A percentile compares a stretch with the other conserved stretches of the same genome.
These are phyloP conservation scores for Nothobranchius furzeri DNA, from an alignment of 2,113 vertebrate species.

Conservation along the genomic window DNA sequence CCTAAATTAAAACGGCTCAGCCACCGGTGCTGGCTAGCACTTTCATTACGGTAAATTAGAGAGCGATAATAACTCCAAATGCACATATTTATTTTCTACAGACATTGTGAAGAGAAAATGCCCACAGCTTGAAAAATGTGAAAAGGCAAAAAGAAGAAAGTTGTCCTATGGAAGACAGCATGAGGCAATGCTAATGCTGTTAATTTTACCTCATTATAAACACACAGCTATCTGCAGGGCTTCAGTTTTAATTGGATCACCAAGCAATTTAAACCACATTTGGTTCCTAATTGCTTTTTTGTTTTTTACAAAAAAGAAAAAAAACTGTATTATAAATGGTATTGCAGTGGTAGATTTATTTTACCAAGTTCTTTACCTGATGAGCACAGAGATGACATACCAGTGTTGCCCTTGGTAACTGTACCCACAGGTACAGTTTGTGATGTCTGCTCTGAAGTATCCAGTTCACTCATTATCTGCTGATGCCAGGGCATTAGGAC, in stretches of 20 bases:
- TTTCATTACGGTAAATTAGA: constrained; percentile 78
- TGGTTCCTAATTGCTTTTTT: constrained; percentile 73
- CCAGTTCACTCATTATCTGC: constrained; percentile 29
- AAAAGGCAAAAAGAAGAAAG: constrained; percentile 46
- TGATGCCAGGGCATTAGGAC: constrained; percentile 46
- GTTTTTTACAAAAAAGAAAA: background rate
- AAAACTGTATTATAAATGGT: constrained; percentile 51
- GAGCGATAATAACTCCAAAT: constrained; percentile 76
- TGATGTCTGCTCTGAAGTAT: constrained; percentile 42
- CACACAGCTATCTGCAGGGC: constrained; percentile 69
- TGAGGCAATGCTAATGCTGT: constrained; percentile 59
- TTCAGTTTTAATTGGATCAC: constrained; percentile 76
- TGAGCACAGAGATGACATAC: constrained; percentile 7
- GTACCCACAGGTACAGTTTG: constrained; percentile 45
- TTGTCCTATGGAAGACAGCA: constrained; percentile 39
- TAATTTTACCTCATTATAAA: constrained; percentile 73
- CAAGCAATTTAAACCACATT: constrained; percentile 72
- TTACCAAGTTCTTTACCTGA: constrained; percentile 28
- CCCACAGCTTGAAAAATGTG: constrained; percentile 59
- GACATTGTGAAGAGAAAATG: constrained; percentile 59
- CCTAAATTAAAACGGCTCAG: constrained; percentile 76
- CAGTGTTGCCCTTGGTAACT: constrained; percentile 49
- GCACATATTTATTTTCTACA: constrained; percentile 75
- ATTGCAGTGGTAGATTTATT: constrained; percentile 33
- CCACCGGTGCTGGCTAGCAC: constrained; percentile 60